These are phyloP conservation scores for Cromileptes altivelis DNA, from an alignment of 2,113 vertebrate genomes.

Conservation along the genomic window DNA sequence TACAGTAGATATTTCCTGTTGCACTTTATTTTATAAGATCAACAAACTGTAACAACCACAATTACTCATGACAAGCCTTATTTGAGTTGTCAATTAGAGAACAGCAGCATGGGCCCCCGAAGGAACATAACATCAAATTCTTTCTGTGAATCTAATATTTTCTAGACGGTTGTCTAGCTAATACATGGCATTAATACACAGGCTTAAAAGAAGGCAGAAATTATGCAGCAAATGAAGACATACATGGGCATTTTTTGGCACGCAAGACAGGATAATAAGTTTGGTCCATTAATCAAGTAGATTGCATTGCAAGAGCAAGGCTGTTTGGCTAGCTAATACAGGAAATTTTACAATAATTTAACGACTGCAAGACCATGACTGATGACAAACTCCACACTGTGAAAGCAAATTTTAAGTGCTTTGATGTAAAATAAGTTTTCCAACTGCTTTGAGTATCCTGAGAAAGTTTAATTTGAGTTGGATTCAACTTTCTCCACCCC, in stretches of 20 bases:
- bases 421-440: conserved; percentile 1
- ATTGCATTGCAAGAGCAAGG: not conserved
- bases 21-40: conserved; percentile 3
- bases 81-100: conserved; percentile 45
- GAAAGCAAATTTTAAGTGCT: not conserved
- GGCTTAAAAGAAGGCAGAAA: conserved; percentile 22
- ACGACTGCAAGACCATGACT: not conserved
- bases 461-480: conserved; percentile 6
- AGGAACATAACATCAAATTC: conserved; percentile 16
- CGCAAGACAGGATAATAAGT: not conserved
- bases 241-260: conserved; percentile 21
- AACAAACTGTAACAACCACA: conserved; percentile 13
- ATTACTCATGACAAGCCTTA: conserved; percentile 40
- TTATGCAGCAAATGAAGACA: conserved; percentile 41
- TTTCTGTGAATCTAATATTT: conserved; percentile 28
- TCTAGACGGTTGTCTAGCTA: not conserved
- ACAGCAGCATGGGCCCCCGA: conserved; percentile 11
- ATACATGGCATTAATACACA: conserved; percentile 26
- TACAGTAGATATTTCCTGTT: conserved; percentile 20
- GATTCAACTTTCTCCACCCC: not conserved
- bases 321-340: conserved; percentile 23
- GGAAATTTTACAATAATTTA: conserved; percentile 34
- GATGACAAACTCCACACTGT: not conserved
- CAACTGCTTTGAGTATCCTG: not conserved
- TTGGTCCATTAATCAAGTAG: conserved; percentile 11